A percentile compares a stretch with the other conserved stretches of the same genome.
Conservation (phyloP, 2,113 vertebrate genomes). For the Neoarius graeffei region DNA sequence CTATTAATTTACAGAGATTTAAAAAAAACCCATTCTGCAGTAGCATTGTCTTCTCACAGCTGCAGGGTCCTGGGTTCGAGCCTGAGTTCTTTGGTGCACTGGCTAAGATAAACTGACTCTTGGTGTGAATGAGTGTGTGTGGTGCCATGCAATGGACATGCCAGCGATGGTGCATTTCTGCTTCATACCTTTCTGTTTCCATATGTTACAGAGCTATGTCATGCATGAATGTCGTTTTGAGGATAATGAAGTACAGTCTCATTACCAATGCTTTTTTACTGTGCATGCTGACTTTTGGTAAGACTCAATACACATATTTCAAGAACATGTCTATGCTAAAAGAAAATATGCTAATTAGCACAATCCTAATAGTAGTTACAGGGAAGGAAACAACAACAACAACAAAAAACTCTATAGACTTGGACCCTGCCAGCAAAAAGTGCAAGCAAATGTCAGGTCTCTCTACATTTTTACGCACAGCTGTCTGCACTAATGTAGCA, state of each 20-base stretch:
- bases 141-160: neutral
- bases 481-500: neutral
- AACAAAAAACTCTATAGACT: neutral
- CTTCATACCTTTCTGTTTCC: neutral
- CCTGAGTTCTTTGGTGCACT: neutral
- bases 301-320: neutral
- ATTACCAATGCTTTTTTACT: neutral
- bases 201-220: neutral
- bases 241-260: neutral
- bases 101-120: neutral
- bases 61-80: neutral
- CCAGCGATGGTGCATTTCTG: neutral
- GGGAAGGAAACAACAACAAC: too few relatives aligned
- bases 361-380: neutral
- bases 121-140: neutral
- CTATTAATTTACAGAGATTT: neutral
- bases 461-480: neutral
- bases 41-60: neutral
- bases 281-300: neutral
- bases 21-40: neutral
- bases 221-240: neutral
- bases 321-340: neutral
- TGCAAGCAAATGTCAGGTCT: conserved; percentile 6
- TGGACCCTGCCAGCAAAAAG: neutral
- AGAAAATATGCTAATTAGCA: conserved; percentile 5